phyloP scores from a whole-genome alignment of 1,140 invertebrate genomes.

The Ditylenchus dipsaci region DNA sequence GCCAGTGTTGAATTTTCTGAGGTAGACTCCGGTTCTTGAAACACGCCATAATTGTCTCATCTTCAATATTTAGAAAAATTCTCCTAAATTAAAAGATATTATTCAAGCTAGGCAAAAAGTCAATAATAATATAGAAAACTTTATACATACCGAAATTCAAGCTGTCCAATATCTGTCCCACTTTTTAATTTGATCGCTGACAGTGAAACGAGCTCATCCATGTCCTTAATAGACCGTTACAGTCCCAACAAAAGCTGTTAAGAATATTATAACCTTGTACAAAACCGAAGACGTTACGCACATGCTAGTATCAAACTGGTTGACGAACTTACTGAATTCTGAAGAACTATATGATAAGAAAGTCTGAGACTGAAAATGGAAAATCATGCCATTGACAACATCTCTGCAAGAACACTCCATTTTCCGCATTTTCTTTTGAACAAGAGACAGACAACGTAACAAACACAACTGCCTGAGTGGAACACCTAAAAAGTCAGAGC shows the following conservation, averaged over 20 bases:
- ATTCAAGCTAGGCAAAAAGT: too few species aligned
- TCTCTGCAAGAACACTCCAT: not conserved
- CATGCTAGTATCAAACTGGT: conserved; percentile 4
- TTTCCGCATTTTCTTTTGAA: not conserved
- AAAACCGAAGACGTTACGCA: not conserved
- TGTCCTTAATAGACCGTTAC: not conserved
- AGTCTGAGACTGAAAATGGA: too few species aligned
- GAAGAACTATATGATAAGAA: too few species aligned
- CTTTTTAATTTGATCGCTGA: not conserved
- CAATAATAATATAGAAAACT: not conserved
- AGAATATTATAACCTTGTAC: too few species aligned
- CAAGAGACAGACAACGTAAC: not conserved
- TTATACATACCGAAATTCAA: not conserved
- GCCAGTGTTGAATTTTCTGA: not conserved
- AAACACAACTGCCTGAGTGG: not conserved
- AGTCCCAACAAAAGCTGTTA: too few species aligned
- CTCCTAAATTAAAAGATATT: not conserved
- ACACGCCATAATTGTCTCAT: not conserved
- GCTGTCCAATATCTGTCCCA: conserved; percentile 1
- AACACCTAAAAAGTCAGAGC: not conserved
- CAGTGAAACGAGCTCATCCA: not conserved
- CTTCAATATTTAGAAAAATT: not conserved
- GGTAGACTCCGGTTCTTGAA: not conserved
- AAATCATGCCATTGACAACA: not conserved
- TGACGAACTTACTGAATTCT: not conserved